Base-by-base conservation (phyloP, 2,797 vertebrate species). In the Gallinago stenura region DNA sequence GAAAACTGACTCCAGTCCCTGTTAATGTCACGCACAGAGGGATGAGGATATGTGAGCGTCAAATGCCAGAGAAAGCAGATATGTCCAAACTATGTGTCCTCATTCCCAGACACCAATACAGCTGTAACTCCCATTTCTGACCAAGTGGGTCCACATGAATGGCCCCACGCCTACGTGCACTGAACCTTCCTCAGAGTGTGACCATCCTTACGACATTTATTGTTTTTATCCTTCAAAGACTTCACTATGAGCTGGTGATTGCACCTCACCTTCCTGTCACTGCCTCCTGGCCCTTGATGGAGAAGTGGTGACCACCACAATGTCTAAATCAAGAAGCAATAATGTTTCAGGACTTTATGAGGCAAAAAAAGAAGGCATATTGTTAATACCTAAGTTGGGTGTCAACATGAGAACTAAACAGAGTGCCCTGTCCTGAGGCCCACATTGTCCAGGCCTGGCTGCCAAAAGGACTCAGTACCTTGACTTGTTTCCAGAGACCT, bases 131-230 rank as follows among this genome's bases (percentile, higher is more conserved):
- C 30, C 4, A 10, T 54, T 77, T 70, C 51, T 54, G 35, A 11
- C 18, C 14, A 64, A 43, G 39, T 33, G 17, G 17, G 6, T 28
- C 51, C 45, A 33, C 31, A 4, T 21, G 25, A 70, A 24, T 2
- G 1, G 25, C 17, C 24, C 15, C 31, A 43, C 18, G 35, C 10
- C 28, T 25, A 6, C 0, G 0, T 31, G 28, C 33, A 24, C 43
- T 64, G 76, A 89, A 28, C 21, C 21, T 39, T 57, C 17, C 31
- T 76, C 62, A 57, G 19, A 26, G 1, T 12, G 10, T 46, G 43
- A 80, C 20, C 4, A 10, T 41, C 19, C 12, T n/a, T 51, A 51
- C 13, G 22, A 14, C 20, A 30, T 65, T 39, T 46, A 21, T 22
- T 56, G 7, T 1, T 50, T 83, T 46, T 39, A 10, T 57, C 41